These are phyloP conservation scores for Onychorhynchus coronatus DNA, from an alignment of 2,113 vertebrate species.

Conservation along the genomic window DNA sequence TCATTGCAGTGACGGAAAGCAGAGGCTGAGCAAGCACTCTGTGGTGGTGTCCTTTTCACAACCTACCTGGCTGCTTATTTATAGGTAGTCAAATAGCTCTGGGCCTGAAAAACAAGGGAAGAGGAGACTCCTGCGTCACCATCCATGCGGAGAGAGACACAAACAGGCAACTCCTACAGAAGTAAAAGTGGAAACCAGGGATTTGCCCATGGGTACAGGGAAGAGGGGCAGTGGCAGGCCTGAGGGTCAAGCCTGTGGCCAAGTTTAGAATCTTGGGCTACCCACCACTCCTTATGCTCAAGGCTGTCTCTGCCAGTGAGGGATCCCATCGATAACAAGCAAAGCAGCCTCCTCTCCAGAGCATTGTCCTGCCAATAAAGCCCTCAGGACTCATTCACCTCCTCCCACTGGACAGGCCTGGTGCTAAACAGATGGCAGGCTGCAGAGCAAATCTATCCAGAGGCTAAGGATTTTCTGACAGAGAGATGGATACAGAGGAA, in stretches of 20 bases:
- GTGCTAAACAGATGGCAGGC: conserved; percentile 17
- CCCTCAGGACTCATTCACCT: not conserved
- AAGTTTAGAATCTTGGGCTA: not conserved
- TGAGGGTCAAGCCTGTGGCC: not conserved
- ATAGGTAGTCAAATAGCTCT: not conserved
- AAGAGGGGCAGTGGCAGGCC: not conserved
- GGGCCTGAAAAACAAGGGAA: not conserved
- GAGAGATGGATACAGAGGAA: conserved; percentile 15
- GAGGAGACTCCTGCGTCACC: not conserved
- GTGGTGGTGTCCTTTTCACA: not conserved
- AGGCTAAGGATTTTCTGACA: conserved; percentile 54
- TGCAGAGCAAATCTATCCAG: conserved; percentile 1
- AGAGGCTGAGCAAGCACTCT: not conserved
- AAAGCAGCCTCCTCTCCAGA: not conserved
- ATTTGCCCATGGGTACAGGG: not conserved
- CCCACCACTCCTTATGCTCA: not conserved
- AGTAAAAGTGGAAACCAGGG: not conserved
- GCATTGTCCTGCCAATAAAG: not conserved
- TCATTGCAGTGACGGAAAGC: not conserved
- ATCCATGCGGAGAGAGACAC: not conserved
- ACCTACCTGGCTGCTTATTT: not conserved
- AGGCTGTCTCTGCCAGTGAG: not conserved
- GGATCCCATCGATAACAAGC: not conserved
- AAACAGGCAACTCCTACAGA: not conserved
- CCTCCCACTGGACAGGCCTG: not conserved